Conservation (phyloP, 2,113 vertebrate genomes). For the Coracopsis vasa region DNA sequence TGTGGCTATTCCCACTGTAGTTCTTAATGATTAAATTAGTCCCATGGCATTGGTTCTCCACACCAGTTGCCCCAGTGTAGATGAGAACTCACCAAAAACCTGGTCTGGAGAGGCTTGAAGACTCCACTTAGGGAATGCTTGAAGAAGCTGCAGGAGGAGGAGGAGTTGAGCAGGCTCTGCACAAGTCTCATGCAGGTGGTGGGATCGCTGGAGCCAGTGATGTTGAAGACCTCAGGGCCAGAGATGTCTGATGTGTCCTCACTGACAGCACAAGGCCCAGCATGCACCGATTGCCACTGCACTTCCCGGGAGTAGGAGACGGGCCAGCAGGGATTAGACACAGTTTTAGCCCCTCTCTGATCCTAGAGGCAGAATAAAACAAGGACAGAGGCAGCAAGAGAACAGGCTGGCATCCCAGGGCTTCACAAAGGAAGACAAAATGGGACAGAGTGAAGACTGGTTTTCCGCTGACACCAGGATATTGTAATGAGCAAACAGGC, state of each 20-base stretch:
- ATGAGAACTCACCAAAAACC: constrained; percentile 33
- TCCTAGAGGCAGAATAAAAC: background rate
- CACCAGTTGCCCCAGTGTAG: background rate
- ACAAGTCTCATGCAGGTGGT: background rate
- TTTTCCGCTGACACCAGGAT: background rate
- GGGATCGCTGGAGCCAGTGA: constrained; percentile 7
- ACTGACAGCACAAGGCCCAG: background rate
- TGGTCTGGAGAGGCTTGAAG: background rate
- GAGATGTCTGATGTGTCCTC: background rate
- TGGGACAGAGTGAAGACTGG: background rate
- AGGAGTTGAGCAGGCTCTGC: constrained; percentile 29
- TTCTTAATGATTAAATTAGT: background rate
- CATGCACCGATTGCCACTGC: background rate
- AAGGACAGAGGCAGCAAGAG: background rate
- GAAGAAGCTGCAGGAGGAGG: constrained; percentile 34
- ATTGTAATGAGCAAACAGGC: background rate
- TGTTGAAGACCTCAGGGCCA: constrained; percentile 7
- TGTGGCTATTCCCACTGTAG: background rate
- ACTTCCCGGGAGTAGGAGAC: background rate
- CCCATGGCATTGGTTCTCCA: background rate
- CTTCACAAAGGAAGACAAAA: background rate
- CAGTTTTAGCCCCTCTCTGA: background rate
- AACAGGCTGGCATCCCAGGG: background rate
- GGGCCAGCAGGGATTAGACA: constrained; percentile 61
- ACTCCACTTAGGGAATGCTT: background rate